Evolutionary conservation across 2,888 invertebrate species (phyloP), one percentile per base, ranked within the genome.

Genomic region (Alsophila aescularia): DNA sequence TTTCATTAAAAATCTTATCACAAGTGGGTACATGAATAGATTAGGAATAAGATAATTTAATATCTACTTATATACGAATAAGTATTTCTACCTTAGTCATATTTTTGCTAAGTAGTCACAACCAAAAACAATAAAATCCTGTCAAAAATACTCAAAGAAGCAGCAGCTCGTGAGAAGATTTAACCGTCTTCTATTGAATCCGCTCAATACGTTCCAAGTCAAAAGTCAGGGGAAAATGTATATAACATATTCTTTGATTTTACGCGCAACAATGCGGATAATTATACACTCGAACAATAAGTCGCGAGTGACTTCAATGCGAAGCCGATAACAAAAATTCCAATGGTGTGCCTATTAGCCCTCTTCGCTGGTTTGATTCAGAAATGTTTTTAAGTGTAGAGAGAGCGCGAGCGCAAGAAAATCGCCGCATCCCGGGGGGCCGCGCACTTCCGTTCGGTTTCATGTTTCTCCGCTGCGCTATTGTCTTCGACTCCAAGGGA

Each of bases 231-330:
- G 89, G 83, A 79, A 83, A 81, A 76, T 77, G 79, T 84, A 81
- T 79, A 81, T 77, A 88, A 77, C 90, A 90, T 90, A 89, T 90
- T 90, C 87, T 90, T 86, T 88, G 86, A 87, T 87, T 88, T 85
- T 77, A 70, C 75, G 77, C 75, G 77, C 79, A 81, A 90, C 86
- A 88, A 90, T 88, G 77, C 76, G 78, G 72, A 85, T 90, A 91
- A 91, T 91, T 91, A 90, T 83, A 85, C 77, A 77, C 72, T 77
- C 76, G 87, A 91, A 91, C 91, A 91, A 91, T 85, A 75, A 71
- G 72, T 69, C 81, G 82, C 81, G 79, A 85, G 77, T 86, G 87
- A 89, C 86, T 90, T 89, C 83, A 85, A 87, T 86, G 82, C 75
- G 67, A 66, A 67, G 77, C 73, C 81, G 80, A 81, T 79, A 83